Conservation (phyloP, 2,888 invertebrate genomes). For the Abrostola triplasia region DNA sequence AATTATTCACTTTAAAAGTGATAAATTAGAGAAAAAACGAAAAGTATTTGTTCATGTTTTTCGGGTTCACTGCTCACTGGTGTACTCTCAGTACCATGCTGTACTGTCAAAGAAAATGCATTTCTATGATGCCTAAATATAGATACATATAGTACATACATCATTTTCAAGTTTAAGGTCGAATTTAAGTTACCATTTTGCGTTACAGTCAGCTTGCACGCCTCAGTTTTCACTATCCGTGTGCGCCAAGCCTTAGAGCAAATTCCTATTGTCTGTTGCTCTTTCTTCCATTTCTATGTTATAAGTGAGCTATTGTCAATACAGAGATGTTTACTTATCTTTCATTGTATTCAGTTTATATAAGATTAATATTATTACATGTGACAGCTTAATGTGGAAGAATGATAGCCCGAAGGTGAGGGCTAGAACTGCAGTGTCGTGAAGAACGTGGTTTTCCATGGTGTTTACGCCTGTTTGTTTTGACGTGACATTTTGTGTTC, state of each 20-base stretch:
- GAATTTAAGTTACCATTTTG: no score
- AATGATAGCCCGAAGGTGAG: slow-evolving; percentile 28
- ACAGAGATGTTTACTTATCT: slow-evolving; percentile 25
- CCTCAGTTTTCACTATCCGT: neutral
- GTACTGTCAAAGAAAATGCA: no score
- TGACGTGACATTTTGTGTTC: slow-evolving; percentile 21
- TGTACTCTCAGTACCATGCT: no score
- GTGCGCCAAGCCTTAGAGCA: slow-evolving; percentile 12
- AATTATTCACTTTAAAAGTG: no score
- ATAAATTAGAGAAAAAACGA: no score
- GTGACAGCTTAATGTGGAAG: slow-evolving; percentile 37
- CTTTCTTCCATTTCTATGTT: slow-evolving; percentile 25
- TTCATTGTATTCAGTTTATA: slow-evolving; percentile 28
- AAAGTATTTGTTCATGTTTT: no score
- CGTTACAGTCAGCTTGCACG: neutral
- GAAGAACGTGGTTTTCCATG: neutral
- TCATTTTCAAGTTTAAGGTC: no score
- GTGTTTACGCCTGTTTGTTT: slow-evolving; percentile 17
- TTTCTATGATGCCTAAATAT: no score
- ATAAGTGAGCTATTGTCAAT: slow-evolving; percentile 34
- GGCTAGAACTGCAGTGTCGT: slow-evolving; percentile 13
- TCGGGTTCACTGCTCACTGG: no score
- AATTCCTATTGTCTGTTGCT: slow-evolving; percentile 17
- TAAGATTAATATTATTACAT: slow-evolving; percentile 37
- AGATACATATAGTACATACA: no score